phyloP scores from a whole-genome alignment of 2,797 vertebrate genomes.

The Melanotaenia boesemani region DNA sequence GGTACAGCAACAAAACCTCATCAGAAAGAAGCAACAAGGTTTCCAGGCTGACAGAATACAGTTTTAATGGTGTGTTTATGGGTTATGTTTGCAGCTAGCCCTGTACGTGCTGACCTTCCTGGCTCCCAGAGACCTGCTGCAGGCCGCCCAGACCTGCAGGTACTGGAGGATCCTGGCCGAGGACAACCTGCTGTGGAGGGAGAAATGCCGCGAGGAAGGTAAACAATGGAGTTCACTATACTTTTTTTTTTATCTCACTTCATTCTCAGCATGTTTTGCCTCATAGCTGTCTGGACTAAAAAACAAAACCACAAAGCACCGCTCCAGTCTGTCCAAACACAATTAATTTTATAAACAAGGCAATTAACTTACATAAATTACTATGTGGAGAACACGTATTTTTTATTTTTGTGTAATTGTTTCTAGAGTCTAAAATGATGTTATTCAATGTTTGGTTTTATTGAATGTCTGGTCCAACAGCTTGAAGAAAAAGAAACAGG shows the following conservation, averaged over 20 bases:
- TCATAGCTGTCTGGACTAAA: neutral
- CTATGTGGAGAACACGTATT: no score
- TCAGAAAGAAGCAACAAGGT: neutral
- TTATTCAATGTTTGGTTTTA: no score
- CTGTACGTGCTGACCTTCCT: conserved; percentile 95
- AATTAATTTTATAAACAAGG: neutral
- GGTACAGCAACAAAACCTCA: conserved; percentile 70
- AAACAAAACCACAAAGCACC: no score
- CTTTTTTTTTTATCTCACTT: neutral
- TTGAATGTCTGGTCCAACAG: neutral
- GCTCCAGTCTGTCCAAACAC: neutral
- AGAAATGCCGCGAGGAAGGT: conserved; percentile 96
- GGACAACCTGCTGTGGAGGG: conserved; percentile 97
- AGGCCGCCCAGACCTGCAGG: conserved; percentile 93
- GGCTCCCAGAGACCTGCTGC: conserved; percentile 92
- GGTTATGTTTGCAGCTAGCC: conserved; percentile 83
- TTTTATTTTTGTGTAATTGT: no score
- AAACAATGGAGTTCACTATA: neutral
- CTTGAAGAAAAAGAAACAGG: neutral
- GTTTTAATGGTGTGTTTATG: neutral
- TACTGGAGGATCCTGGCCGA: conserved; percentile 96
- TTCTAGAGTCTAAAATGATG: neutral
- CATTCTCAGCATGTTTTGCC: no score
- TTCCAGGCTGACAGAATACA: neutral
- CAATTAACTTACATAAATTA: no score